phyloP scores from a whole-genome alignment of 2,113 vertebrate genomes.

The Cinclus mexicanus region DNA sequence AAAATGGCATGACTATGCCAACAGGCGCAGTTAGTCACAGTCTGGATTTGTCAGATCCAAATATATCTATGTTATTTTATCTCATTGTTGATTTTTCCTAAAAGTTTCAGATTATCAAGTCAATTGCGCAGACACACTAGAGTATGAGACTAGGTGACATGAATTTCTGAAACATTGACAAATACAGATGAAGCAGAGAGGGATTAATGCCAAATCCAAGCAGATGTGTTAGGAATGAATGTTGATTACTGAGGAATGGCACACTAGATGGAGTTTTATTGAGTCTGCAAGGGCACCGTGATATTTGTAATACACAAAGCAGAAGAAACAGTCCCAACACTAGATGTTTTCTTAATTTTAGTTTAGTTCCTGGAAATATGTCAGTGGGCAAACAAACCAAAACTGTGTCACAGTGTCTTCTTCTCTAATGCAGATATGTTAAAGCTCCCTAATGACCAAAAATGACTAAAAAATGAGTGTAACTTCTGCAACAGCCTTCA shows the following conservation, averaged over 20 bases:
- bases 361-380: not conserved
- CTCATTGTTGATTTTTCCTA: not conserved
- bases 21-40: not conserved
- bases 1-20: not conserved
- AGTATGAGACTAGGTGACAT: not conserved
- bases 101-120: not conserved
- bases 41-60: not conserved
- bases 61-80: not conserved
- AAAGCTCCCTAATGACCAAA: not conserved
- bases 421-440: not conserved
- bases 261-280: not conserved
- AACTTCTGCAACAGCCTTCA: not conserved
- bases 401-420: not conserved
- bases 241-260: not conserved
- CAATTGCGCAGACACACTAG: not conserved
- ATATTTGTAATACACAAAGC: not conserved
- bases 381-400: not conserved
- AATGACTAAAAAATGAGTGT: not conserved
- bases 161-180: conserved; percentile 1
- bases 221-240: not conserved
- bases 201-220: conserved; percentile 5
- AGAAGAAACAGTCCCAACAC: not conserved
- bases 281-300: not conserved
- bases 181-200: not conserved
- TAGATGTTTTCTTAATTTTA: not conserved